Conservation (phyloP, 1,140 invertebrate genomes). For the Psilanteris sp. region DNA sequence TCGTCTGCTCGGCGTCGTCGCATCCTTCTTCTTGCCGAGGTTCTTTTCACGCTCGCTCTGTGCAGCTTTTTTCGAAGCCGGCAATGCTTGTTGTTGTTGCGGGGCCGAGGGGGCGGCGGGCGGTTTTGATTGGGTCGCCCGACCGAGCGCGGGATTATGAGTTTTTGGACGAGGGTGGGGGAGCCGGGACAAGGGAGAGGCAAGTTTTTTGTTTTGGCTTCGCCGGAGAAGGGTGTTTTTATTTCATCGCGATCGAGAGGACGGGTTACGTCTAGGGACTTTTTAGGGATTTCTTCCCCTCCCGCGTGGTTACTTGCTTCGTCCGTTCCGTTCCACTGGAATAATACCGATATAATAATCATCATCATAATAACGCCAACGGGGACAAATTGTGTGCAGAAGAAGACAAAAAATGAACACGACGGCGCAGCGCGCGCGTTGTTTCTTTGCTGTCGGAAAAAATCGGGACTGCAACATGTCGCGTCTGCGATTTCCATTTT, state of each 20-base stretch:
- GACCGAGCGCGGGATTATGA: constrained; percentile 28
- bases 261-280: too few species aligned
- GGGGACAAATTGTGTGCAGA: too few species aligned
- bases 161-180: constrained; percentile 18
- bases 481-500: too few species aligned
- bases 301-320: too few species aligned
- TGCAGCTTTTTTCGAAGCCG: constrained; percentile 34
- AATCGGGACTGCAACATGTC: too few species aligned
- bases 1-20: constrained; percentile 21
- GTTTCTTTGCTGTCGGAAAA: too few species aligned
- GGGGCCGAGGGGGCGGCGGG: constrained; percentile 1
- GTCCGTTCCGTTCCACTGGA: too few species aligned
- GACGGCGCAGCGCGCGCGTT: too few species aligned
- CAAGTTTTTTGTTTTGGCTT: constrained; percentile 33
- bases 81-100: constrained; percentile 37
- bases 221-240: constrained; percentile 21
- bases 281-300: too few species aligned
- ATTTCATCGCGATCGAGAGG: not conserved
- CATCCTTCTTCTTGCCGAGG: constrained; percentile 26
- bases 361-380: too few species aligned
- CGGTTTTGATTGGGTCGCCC: constrained; percentile 43
- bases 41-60: constrained; percentile 41
- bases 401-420: too few species aligned
- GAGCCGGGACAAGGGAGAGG: not conserved
- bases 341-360: too few species aligned